Evolutionary conservation across 1,140 invertebrate species (phyloP), one percentile per base, ranked within the genome.

Genomic region (Orius insidiosus): DNA sequence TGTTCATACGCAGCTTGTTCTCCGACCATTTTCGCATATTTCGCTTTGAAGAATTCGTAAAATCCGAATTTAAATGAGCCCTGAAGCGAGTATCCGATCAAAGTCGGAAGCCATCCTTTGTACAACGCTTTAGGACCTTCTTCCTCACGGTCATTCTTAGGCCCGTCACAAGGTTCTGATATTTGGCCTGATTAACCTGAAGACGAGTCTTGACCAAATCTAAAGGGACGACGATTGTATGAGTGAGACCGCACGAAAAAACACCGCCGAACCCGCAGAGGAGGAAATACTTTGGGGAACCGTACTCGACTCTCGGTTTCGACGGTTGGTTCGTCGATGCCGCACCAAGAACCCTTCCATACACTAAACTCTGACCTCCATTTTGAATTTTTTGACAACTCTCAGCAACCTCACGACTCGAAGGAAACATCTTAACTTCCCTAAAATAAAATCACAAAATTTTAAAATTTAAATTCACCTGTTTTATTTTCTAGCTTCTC

Each of bases 141-240:
- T 68, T 99, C 96, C 65, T 67, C 15, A 90, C 43, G 13, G 80
- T 80, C n/a, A 84, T 69, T 56, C 60, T 79, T 69, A 97, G 96
- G 19, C 92, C 92, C 60, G 76, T 78, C 48, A 89, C 64, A 33
- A 96, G 80, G 50, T 78, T 82, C 68, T 90, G 94, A 68, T 95
- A 96, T 66, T 96, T 96, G 37, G 68, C 84, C 7, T 86, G 75
- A 63, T 96, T 78, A 44, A 97, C 93, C 72, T 98, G 95, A 53
- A 99, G 83, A 57, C 96, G 77, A 64, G 95, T 98, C 71, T 99
- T 99, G 32, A 99, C 92, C 62, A 98, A 70, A 76, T 99, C 95
- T 51, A 99, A 70, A 1, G 95, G 95, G 14, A 95, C 85, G 35
- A 96, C 77, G 41, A 80, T 76, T 11, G 85, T 84, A 59, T 77